Percentiles rank a stretch among this genome's conserved stretches.
Conservation (phyloP, 1,140 invertebrate species). For the Drosophila triauraria region DNA sequence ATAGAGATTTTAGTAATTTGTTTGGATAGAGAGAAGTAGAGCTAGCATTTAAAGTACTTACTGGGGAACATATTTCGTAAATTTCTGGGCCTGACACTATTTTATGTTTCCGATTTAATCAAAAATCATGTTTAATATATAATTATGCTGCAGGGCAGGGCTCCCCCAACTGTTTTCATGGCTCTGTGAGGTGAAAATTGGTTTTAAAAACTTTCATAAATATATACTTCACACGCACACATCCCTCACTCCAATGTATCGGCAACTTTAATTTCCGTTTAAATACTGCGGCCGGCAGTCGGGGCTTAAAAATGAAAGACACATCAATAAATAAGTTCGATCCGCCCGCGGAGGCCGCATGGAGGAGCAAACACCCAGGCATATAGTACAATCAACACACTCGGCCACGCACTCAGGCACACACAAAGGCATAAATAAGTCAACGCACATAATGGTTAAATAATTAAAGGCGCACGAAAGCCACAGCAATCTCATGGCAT, state of each 20-base stretch:
- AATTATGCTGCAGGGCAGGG: conserved; percentile 3
- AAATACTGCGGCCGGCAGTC: conserved; percentile 59
- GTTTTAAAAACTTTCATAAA: conserved; percentile 25
- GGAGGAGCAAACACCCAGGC: conserved; percentile 2
- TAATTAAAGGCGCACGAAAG: conserved; percentile 57
- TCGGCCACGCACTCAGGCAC: not conserved
- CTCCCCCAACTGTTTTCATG: not conserved
- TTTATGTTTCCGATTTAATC: not conserved
- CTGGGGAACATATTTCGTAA: not conserved
- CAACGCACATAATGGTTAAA: conserved; percentile 56
- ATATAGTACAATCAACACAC: conserved; percentile 10
- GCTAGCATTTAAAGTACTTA: too few species aligned
- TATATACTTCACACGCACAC: conserved; percentile 9
- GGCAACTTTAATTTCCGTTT: conserved; percentile 72
- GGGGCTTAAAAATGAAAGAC: conserved; percentile 67
- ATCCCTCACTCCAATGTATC: conserved; percentile 9
- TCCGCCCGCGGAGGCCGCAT: conserved; percentile 5
- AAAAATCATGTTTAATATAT: conserved; percentile 3
- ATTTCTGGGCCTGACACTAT: not conserved
- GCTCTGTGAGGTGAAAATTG: conserved; percentile 27
- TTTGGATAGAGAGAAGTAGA: not conserved
- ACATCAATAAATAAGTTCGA: conserved; percentile 68
- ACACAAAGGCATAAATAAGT: conserved; percentile 31
- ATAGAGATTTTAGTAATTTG: conserved; percentile 2
- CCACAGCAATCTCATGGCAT: conserved; percentile 54